Evolutionary conservation across 2,113 vertebrate genomes (phyloP).

Genomic region (Girardinichthys multiradiatus): DNA sequence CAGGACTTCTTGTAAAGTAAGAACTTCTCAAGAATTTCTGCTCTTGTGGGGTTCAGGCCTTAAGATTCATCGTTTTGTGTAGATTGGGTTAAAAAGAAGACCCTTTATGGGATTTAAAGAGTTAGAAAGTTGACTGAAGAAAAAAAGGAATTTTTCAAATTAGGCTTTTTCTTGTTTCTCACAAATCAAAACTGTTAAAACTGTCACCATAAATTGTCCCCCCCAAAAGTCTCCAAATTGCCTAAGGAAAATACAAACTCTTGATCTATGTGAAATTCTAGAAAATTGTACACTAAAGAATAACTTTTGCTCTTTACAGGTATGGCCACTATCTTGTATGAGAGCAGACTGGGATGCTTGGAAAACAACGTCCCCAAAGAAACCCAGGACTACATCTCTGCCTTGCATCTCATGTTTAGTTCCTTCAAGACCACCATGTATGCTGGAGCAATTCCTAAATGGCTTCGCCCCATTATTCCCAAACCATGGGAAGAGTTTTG

Average conservation of each 20-base stretch:
- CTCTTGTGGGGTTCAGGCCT: too few species aligned
- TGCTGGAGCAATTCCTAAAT: conserved; percentile 91
- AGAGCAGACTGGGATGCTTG: conserved; percentile 89
- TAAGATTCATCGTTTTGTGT: too few species aligned
- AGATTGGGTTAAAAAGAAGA: too few species aligned
- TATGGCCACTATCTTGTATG: conserved; percentile 88
- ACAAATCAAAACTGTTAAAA: too few species aligned
- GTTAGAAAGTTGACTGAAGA: too few species aligned
- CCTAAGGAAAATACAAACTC: background rate
- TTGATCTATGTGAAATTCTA: background rate
- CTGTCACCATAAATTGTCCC: background rate
- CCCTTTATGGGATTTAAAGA: too few species aligned
- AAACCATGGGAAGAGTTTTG: conserved; percentile 95
- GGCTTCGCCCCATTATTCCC: conserved; percentile 89
- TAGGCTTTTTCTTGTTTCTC: too few species aligned
- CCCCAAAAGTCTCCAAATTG: background rate
- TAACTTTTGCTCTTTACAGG: conserved; percentile 67
- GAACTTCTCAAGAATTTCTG: too few species aligned
- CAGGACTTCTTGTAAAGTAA: too few species aligned
- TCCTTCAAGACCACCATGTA: conserved; percentile 97
- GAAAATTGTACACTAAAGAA: background rate
- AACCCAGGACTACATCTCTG: conserved; percentile 88
- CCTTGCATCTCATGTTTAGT: conserved; percentile 93
- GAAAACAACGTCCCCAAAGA: conserved; percentile 82
- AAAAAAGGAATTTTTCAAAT: too few species aligned